Evolutionary conservation across 2,113 vertebrate genomes (phyloP).

Genomic region (Phycodurus eques): DNA sequence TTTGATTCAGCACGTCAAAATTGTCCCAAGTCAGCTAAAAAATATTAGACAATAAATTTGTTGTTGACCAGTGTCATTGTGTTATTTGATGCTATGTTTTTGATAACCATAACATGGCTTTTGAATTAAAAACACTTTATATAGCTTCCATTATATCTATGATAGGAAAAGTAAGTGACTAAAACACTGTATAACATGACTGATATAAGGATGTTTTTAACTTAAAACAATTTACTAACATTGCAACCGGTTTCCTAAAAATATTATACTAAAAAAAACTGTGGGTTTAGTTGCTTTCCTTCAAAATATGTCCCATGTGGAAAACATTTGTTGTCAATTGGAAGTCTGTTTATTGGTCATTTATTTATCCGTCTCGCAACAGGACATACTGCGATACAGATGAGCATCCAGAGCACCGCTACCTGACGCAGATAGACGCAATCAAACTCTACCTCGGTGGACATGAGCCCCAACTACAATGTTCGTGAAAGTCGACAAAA

Average conservation of each 20-base stretch:
- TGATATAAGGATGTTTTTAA: neutral
- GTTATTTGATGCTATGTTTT: no score
- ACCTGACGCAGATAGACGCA: conserved; percentile 89
- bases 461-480: conserved; percentile 86
- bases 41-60: no score
- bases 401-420: conserved; percentile 86
- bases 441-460: conserved; percentile 92
- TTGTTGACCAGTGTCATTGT: no score
- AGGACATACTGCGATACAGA: conserved; percentile 98
- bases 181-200: no score
- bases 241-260: neutral
- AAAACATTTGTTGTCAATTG: neutral
- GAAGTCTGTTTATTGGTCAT: neutral
- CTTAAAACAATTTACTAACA: neutral
- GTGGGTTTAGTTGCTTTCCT: neutral
- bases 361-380: conserved; percentile 14
- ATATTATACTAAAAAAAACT: neutral
- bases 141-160: neutral
- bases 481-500: conserved; percentile 70
- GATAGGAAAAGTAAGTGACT: neutral
- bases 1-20: no score
- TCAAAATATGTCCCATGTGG: neutral
- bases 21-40: no score
- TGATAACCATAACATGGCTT: neutral
- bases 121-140: neutral